Evolutionary conservation across 1,140 invertebrate species (phyloP).

Genomic region (Drosophila nebulosa): DNA sequence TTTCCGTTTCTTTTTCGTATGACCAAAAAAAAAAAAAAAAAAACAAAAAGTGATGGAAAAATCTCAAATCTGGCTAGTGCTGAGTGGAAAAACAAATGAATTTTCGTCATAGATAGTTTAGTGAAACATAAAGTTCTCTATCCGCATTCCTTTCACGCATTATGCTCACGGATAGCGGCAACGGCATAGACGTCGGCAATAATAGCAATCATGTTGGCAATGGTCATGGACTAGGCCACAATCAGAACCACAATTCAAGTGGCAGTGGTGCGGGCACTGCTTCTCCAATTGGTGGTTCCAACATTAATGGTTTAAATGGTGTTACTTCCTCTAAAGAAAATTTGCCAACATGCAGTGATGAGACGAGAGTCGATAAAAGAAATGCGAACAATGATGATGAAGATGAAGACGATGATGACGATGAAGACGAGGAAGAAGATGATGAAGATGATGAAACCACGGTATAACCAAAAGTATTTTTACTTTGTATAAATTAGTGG

Average conservation of each 20-base stretch:
- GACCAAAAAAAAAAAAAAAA: neutral
- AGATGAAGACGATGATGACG: constrained; percentile 29
- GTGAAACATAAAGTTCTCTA: neutral
- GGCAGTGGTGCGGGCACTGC: neutral
- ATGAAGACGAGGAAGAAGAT: constrained; percentile 34
- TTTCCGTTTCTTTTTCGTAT: neutral
- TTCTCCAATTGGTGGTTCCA: neutral
- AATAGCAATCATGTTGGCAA: constrained; percentile 45
- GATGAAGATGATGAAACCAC: constrained; percentile 60
- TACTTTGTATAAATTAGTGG: constrained; percentile 11
- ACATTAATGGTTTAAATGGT: neutral
- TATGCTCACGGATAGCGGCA: constrained; percentile 56
- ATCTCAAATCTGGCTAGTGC: too few relatives aligned
- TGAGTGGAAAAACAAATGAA: neutral
- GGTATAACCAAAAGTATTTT: too few relatives aligned
- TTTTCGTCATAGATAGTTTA: too few relatives aligned
- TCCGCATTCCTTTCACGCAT: constrained; percentile 33
- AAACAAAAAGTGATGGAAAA: neutral
- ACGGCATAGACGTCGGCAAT: constrained; percentile 23
- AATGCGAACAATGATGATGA: constrained; percentile 26
- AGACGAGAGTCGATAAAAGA: constrained; percentile 22
- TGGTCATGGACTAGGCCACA: constrained; percentile 45
- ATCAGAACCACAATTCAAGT: constrained; percentile 34
- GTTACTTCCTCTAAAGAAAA: constrained; percentile 26
- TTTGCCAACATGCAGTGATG: constrained; percentile 35